Base-by-base conservation (phyloP, 92 coral and sea anemone species). In the Palythoa grandis region DNA sequence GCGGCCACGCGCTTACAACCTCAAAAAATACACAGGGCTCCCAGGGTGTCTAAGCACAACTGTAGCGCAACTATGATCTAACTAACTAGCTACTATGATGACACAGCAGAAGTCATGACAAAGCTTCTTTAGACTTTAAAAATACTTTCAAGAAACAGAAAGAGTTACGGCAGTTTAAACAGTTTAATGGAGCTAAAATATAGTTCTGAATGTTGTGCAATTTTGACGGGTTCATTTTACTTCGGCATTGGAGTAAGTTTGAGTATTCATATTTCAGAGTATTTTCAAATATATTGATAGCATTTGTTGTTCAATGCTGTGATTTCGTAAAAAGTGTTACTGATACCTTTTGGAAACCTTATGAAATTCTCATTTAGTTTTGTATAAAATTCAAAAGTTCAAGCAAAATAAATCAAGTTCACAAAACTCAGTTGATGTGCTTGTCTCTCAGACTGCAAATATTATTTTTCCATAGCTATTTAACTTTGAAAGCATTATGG, bases 331-430 rank as follows among this genome's bases (percentile, higher is more conserved):
- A 39, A 43, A 13, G n/a, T 43, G 77, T 39, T 17, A 72, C 39
- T 40, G 77, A 72, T 43, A 16, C 56, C 56, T 11, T 43, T 72
- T 72, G 37, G 76, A 43, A 43, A 35, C 15, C 74, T 70, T 70
- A 13, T 19, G 11, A 70, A 70, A 70, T 16, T 24, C n/a, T 66
- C 19, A 70, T 35, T 70, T 1, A 4, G 50, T 72, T 72, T 72
- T 72, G 77, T 72, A 72, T 72, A 72, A 39, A 72, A 39, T 72
- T 40, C n/a, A n/a, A n/a, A n/a, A n/a, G n/a, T n/a, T n/a, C n/a
- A n/a, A n/a, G 79, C 79, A 50, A 74, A 74, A 74, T 74, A 50
- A 74, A 74, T 74, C 63, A 74, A 74, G 20, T 48, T 47, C 79
- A 48, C 20, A 61, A 52, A 74, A 74, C 79, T 74, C 63, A 23